Evolutionary conservation across 2,797 vertebrate genomes (phyloP).

Genomic region (Glossophaga mutica): DNA sequence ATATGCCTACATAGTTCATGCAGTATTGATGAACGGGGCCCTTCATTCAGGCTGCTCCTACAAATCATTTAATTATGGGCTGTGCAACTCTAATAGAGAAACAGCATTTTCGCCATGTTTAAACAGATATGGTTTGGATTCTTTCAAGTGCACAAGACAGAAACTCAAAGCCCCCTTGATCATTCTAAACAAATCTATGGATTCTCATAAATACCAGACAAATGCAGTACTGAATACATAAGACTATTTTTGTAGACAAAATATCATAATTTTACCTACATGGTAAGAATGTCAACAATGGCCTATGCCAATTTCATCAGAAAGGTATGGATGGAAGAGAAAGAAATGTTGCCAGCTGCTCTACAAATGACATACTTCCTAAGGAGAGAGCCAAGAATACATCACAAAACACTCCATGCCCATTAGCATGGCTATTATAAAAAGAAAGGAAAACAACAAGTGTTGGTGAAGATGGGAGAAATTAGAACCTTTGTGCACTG

Average conservation of each 20-base stretch:
- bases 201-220: background rate
- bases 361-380: background rate
- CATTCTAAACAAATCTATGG: background rate
- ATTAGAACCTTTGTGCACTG: background rate
- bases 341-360: background rate
- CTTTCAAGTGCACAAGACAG: background rate
- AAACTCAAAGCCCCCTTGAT: background rate
- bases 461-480: background rate
- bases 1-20: slow-evolving; percentile 67
- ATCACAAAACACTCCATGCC: background rate
- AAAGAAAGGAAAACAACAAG: background rate
- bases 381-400: background rate
- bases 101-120: slow-evolving; percentile 29
- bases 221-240: background rate
- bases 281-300: background rate
- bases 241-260: slow-evolving; percentile 45
- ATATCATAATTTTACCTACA: background rate
- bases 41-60: slow-evolving; percentile 64
- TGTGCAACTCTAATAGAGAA: slow-evolving; percentile 56
- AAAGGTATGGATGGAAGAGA: background rate
- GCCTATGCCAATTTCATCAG: background rate
- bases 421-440: background rate
- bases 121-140: background rate
- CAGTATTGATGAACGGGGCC: slow-evolving; percentile 57
- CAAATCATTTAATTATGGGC: slow-evolving; percentile 74